phyloP scores from a whole-genome alignment of 2,113 vertebrate genomes.

The human (Homo sapiens) region DNA sequence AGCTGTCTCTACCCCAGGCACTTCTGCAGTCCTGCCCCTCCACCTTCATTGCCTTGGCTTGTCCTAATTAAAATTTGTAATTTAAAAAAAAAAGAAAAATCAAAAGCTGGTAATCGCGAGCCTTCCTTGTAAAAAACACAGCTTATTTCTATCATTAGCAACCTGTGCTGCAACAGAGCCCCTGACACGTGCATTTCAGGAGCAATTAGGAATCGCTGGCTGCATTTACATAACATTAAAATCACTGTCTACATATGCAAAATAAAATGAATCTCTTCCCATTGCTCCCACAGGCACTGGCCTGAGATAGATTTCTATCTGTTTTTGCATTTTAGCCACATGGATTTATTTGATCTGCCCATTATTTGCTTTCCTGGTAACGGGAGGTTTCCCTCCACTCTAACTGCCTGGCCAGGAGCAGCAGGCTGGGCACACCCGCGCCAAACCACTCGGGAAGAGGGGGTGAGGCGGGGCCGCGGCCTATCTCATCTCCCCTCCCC shows the following conservation, averaged over 20 bases:
- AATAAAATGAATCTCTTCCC: slow-evolving; percentile 79
- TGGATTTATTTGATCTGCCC: slow-evolving; percentile 6
- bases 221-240: slow-evolving; percentile 84
- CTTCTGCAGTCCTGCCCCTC: slow-evolving; percentile 42
- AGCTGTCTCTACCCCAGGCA: slow-evolving; percentile 64
- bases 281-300: slow-evolving; percentile 69
- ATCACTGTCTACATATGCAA: slow-evolving; percentile 81
- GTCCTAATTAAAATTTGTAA: slow-evolving; percentile 81
- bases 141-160: slow-evolving; percentile 83
- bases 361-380: neutral
- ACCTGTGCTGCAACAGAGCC: slow-evolving; percentile 80
- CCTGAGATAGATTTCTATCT: slow-evolving; percentile 67
- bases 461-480: slow-evolving; percentile 51
- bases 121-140: slow-evolving; percentile 79
- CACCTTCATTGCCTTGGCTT: slow-evolving; percentile 69
- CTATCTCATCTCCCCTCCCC: slow-evolving; percentile 78
- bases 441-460: neutral
- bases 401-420: neutral
- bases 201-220: slow-evolving; percentile 79
- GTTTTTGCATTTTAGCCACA: neutral
- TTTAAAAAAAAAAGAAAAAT: slow-evolving; percentile 66
- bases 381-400: accelerated
- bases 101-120: slow-evolving; percentile 76
- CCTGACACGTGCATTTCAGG: slow-evolving; percentile 81
- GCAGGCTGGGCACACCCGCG: neutral